phyloP scores from a whole-genome alignment of 2,113 vertebrate genomes.

The Myotis brandtii region DNA sequence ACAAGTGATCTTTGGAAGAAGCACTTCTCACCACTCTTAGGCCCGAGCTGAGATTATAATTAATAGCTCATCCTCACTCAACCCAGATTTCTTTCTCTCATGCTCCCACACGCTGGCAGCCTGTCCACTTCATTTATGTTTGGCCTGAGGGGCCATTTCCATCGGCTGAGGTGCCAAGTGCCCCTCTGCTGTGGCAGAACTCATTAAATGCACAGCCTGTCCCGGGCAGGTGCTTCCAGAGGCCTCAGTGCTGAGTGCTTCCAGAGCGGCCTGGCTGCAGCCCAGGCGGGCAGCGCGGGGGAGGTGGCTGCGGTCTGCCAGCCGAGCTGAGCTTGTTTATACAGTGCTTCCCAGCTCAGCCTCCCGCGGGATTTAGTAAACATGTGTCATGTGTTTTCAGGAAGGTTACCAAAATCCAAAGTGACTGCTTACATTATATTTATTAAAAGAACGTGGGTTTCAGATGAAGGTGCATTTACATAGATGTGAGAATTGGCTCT shows the following conservation, averaged over 20 bases:
- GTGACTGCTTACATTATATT: neutral
- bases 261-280: neutral
- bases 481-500: neutral
- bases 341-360: rapidly evolving
- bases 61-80: slow-evolving; percentile 59
- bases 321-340: neutral
- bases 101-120: neutral
- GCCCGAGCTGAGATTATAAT: slow-evolving; percentile 43
- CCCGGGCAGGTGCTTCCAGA: neutral
- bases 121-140: slow-evolving; percentile 38
- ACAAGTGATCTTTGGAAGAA: slow-evolving; percentile 54
- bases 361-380: neutral
- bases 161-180: neutral
- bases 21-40: slow-evolving; percentile 32
- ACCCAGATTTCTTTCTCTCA: slow-evolving; percentile 46
- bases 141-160: slow-evolving; percentile 17
- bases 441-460: neutral
- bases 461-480: neutral
- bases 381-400: neutral
- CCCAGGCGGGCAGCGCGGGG: neutral
- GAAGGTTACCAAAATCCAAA: slow-evolving; percentile 31
- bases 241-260: neutral
- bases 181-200: neutral
- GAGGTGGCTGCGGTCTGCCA: neutral
- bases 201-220: slow-evolving; percentile 29